Conservation (phyloP, 2,888 invertebrate species). For the Aphodius sticticus region DNA sequence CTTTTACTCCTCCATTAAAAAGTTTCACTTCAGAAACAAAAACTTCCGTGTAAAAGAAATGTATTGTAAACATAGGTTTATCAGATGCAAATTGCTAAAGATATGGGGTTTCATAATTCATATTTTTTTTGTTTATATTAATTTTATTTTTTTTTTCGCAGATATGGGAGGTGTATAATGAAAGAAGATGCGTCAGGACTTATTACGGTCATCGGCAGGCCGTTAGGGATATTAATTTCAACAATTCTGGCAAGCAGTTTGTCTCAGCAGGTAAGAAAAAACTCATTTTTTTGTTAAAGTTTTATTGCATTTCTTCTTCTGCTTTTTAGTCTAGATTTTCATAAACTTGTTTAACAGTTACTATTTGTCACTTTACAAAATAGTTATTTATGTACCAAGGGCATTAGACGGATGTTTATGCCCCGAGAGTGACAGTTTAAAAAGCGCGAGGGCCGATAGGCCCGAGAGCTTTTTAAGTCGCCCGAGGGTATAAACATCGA, state of each 20-base stretch:
- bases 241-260: slow-evolving; percentile 92
- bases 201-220: slow-evolving; percentile 98
- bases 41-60: no score
- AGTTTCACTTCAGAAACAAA: no score
- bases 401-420: no score
- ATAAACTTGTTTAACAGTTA: background rate
- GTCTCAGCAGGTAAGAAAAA: slow-evolving; percentile 82
- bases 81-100: no score
- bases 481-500: no score
- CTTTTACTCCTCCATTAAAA: no score
- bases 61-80: no score
- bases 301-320: slow-evolving; percentile 13
- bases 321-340: background rate
- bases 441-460: no score
- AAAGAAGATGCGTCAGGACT: slow-evolving; percentile 89
- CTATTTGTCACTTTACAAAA: background rate
- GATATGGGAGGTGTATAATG: slow-evolving; percentile 99
- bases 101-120: no score
- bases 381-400: no score
- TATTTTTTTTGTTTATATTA: background rate
- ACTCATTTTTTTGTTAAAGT: slow-evolving; percentile 9
- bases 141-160: slow-evolving; percentile 53
- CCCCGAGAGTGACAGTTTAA: no score
- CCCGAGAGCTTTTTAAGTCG: no score
- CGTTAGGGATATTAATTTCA: slow-evolving; percentile 95